Base-by-base conservation (phyloP, 2,888 invertebrate genomes). In the Beris morrisii region DNA sequence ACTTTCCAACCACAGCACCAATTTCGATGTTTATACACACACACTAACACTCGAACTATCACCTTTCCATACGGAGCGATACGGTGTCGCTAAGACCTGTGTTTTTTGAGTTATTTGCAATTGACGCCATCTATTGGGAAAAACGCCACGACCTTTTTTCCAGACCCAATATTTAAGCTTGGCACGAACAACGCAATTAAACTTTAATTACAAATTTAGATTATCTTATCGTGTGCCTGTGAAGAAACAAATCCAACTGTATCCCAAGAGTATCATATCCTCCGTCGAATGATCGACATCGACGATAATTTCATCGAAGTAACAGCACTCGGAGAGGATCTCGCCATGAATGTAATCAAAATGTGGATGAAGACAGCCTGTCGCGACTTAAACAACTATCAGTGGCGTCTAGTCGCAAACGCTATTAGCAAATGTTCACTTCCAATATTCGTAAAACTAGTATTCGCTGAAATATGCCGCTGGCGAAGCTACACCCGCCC, bases 401-500 rank as follows among this genome's bases (percentile, higher is more conserved):
- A 97, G 75, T 97, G 96, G 96, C 87, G 92, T 45, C 81, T 97
- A 61, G 97, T 97, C 0, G 92, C 94, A 13, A 96, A 95, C 74
- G 96, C 95, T 0, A 93, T 97, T 44, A 88, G 88, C 12, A 90
- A 92, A 75, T 97, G 97, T 76, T 97, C 97, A 0, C 81, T 97
- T 63, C 97, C 98, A 0, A 94, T 99, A 69, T 98, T 97, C 77
- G 95, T 98, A 0, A 98, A 98, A 81, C 83, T 99, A 52, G 96
- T 98, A 0, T 97, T 95, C 80, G 98, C 97, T 12, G 97, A 98
- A 82, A 95, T 98, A 31, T 95, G 95, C 77, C 85, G 96, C 70
- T 98, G 98, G 98, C 86, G 95, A 64, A 97, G 97, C 72, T 98
- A 97, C 78, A 96, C 96, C 0, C 92, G 93, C 74, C 92, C 95